Evolutionary conservation across 2,113 vertebrate genomes (phyloP).

Genomic region (Dasypus novemcinctus): DNA sequence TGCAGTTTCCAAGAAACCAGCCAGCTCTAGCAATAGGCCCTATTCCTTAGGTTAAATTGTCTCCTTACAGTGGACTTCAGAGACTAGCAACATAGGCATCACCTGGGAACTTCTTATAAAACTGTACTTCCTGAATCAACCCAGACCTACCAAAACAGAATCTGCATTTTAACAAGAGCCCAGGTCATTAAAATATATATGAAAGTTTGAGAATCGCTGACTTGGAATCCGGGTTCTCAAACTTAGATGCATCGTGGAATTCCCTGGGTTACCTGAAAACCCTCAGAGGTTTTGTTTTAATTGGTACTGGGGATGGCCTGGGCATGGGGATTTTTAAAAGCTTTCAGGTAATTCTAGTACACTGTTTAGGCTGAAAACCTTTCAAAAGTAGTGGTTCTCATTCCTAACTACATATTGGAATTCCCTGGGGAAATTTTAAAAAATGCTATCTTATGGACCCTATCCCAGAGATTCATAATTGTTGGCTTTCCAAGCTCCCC

Average conservation of each 20-base stretch:
- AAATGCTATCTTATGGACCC: background rate
- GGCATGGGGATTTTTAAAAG: background rate
- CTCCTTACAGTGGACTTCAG: background rate
- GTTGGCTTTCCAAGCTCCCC: background rate
- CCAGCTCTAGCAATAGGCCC: background rate
- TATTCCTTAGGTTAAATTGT: background rate
- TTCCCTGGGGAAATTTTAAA: background rate
- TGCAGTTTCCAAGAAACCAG: background rate
- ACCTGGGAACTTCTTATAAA: background rate
- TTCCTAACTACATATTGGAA: background rate
- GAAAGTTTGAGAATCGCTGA: background rate
- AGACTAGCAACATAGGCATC: no score
- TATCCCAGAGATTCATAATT: background rate
- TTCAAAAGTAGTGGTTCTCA: background rate
- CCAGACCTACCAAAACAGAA: background rate
- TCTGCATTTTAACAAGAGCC: background rate
- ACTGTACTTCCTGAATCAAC: background rate
- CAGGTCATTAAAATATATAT: background rate
- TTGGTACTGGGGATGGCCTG: no score
- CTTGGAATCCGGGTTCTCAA: background rate
- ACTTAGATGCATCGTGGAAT: background rate
- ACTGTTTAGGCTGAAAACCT: background rate
- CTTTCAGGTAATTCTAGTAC: background rate
- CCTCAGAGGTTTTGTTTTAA: background rate
- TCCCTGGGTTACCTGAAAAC: background rate